phyloP scores from a whole-genome alignment of 2,113 vertebrate genomes.

The Gymnogyps californianus region DNA sequence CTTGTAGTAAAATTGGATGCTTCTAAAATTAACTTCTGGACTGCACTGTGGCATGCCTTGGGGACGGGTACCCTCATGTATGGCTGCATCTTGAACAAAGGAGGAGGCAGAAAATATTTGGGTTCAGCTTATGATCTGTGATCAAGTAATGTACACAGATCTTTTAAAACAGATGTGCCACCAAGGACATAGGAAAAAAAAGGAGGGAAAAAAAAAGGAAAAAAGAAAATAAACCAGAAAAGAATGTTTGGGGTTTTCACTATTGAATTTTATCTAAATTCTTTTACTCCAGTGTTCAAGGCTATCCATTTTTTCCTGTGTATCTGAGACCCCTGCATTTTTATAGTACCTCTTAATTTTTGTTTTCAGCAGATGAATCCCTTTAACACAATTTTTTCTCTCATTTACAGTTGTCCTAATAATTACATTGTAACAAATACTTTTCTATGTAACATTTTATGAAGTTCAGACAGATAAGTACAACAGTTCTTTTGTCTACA shows the following conservation, averaged over 20 bases:
- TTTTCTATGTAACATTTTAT: not conserved
- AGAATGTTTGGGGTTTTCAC: not conserved
- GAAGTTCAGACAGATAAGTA: not conserved
- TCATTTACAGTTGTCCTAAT: not conserved
- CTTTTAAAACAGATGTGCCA: not conserved
- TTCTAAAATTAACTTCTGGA: not conserved
- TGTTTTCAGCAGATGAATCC: not conserved
- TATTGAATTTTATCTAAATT: not conserved
- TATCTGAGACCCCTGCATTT: not conserved
- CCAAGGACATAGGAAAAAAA: accelerated
- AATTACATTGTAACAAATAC: not conserved
- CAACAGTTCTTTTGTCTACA: not conserved
- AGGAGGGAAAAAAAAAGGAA: accelerated
- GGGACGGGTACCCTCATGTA: not conserved
- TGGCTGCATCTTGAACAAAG: not conserved
- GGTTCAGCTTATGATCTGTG: not conserved
- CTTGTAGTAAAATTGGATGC: not conserved
- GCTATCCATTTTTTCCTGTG: not conserved
- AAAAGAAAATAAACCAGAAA: not conserved
- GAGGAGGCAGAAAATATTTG: not conserved
- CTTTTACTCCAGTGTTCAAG: not conserved
- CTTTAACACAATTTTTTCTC: not conserved
- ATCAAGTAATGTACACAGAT: not conserved
- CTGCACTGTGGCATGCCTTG: not conserved
- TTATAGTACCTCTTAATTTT: not conserved